These are phyloP conservation scores for Cebidichthys violaceus DNA, from an alignment of 2,113 vertebrate species.

Conservation along the genomic window DNA sequence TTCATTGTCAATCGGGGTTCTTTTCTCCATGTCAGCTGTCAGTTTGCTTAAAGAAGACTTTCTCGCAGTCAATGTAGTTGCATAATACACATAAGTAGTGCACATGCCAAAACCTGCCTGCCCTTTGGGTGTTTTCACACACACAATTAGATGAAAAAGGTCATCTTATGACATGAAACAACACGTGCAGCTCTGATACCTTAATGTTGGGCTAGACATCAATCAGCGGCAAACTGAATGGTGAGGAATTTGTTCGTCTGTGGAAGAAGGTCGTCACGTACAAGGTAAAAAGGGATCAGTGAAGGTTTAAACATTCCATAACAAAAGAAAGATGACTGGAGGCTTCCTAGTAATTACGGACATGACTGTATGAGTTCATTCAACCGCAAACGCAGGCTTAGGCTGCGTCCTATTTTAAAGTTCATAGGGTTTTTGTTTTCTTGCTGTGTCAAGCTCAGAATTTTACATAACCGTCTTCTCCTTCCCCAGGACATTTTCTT, in stretches of 20 bases:
- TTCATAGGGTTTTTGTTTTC: background rate
- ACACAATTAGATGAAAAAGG: background rate
- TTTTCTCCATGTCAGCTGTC: background rate
- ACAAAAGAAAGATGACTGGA: background rate
- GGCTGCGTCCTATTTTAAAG: background rate
- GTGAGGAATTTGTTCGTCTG: constrained; percentile 72
- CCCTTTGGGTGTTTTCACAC: background rate
- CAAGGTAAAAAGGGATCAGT: constrained; percentile 67
- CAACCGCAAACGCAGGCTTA: background rate
- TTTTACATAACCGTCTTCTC: background rate
- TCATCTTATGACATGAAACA: background rate
- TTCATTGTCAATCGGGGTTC: background rate
- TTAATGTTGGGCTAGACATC: constrained; percentile 70
- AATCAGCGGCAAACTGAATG: constrained; percentile 75
- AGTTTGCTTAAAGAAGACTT: background rate
- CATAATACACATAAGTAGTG: background rate
- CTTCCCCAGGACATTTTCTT: constrained; percentile 75
- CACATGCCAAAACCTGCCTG: constrained; percentile 20
- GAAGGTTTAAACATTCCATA: background rate
- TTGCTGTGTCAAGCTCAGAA: background rate
- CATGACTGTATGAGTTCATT: background rate
- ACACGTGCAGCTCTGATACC: background rate
- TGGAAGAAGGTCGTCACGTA: constrained; percentile 66
- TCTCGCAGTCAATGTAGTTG: background rate
- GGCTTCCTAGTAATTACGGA: background rate